phyloP scores from a whole-genome alignment of 2,888 invertebrate genomes.

The Eupsilia transversa region DNA sequence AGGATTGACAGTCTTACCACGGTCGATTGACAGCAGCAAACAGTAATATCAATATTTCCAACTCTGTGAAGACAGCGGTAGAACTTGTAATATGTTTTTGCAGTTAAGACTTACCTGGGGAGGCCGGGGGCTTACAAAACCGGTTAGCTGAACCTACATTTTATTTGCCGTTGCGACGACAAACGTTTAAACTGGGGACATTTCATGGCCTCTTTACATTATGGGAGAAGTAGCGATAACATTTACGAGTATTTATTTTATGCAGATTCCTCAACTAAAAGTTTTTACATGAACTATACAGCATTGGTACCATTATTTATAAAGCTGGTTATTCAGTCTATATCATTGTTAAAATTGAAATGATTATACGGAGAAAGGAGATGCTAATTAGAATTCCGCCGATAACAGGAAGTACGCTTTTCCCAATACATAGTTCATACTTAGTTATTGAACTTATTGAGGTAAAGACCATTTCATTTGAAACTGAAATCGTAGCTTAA shows the following conservation, averaged over 20 bases:
- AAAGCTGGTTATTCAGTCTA: neutral
- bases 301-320: neutral
- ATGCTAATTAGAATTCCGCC: neutral
- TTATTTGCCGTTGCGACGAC: conserved; percentile 50
- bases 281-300: neutral
- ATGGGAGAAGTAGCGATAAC: neutral
- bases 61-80: neutral
- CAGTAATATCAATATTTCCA: conserved; percentile 19
- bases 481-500: neutral
- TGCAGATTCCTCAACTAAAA: neutral
- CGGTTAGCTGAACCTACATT: conserved; percentile 57
- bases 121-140: conserved; percentile 26
- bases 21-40: conserved; percentile 14
- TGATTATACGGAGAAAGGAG: neutral
- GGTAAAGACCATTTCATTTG: neutral
- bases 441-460: no score
- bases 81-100: conserved; percentile 43
- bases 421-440: neutral
- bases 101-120: conserved; percentile 25
- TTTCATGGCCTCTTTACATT: conserved; percentile 32
- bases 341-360: no score
- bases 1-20: conserved; percentile 20
- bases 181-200: conserved; percentile 34
- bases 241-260: conserved; percentile 14
- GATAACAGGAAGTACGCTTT: neutral